Conservation (phyloP, 2,113 vertebrate species). For the Gopherus evgoodei region DNA sequence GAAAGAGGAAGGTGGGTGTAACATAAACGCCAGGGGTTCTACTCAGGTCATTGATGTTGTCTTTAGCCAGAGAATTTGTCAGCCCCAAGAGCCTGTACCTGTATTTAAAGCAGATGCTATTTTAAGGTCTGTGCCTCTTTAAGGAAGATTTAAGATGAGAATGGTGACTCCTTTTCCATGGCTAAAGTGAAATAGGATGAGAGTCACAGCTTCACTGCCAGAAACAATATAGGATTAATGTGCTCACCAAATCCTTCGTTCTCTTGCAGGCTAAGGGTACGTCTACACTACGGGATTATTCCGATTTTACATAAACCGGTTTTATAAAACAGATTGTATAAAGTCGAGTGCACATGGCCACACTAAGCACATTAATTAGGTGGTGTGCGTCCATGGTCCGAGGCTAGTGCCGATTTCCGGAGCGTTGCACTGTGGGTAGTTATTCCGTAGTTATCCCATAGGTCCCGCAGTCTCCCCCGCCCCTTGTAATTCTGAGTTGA, state of each 20-base stretch:
- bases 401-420: too few species aligned
- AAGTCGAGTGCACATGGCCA: too few species aligned
- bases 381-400: too few species aligned
- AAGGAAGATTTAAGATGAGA: neutral
- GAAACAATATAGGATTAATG: fast-evolving
- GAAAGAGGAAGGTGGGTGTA: neutral
- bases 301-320: too few species aligned
- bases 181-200: neutral
- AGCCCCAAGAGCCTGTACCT: neutral
- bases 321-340: too few species aligned
- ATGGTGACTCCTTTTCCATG: neutral
- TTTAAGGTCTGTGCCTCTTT: neutral
- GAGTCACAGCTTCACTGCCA: neutral
- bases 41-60: neutral
- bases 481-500: too few species aligned
- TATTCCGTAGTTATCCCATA: too few species aligned
- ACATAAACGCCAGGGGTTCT: neutral
- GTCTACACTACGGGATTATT: too few species aligned
- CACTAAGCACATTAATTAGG: too few species aligned
- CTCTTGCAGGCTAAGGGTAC: conserved; percentile 75
- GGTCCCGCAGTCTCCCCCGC: too few species aligned
- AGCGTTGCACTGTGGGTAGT: too few species aligned
- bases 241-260: neutral
- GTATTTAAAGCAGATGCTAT: neutral
- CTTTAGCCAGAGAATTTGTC: neutral